phyloP scores from a whole-genome alignment of 2,113 vertebrate species.

The Emydura subglobosa region DNA sequence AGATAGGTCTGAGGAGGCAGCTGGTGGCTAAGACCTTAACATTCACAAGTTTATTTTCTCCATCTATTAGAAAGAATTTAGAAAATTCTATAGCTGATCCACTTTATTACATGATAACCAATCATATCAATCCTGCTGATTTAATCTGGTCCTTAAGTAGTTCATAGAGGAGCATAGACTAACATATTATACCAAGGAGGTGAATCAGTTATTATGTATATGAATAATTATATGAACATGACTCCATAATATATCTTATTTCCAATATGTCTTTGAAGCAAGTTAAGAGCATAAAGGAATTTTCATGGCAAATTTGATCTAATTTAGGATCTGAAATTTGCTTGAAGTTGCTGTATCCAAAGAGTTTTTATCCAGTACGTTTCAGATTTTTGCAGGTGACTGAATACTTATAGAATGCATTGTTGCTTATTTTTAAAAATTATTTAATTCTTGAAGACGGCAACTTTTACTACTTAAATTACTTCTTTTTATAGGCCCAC shows the following conservation, averaged over 20 bases:
- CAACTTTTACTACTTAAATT: not conserved
- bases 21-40: not conserved
- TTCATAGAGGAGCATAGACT: not conserved
- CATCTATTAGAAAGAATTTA: not conserved
- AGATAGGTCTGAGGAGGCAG: not conserved
- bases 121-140: not conserved
- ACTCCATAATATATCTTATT: not conserved
- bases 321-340: not conserved
- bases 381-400: not conserved
- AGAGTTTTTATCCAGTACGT: rapidly evolving
- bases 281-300: rapidly evolving
- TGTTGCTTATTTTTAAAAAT: not conserved
- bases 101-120: rapidly evolving
- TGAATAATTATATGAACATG: not conserved
- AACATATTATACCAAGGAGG: rapidly evolving
- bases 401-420: not conserved
- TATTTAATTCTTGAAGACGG: not conserved
- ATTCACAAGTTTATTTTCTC: not conserved
- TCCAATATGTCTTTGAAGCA: not conserved
- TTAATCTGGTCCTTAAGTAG: not conserved
- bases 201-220: not conserved
- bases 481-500: not conserved
- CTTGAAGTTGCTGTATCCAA: rapidly evolving
- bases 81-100: not conserved
- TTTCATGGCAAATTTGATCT: not conserved